Conservation (phyloP, 2,797 vertebrate genomes). For the Pipistrellus pygmaeus region DNA sequence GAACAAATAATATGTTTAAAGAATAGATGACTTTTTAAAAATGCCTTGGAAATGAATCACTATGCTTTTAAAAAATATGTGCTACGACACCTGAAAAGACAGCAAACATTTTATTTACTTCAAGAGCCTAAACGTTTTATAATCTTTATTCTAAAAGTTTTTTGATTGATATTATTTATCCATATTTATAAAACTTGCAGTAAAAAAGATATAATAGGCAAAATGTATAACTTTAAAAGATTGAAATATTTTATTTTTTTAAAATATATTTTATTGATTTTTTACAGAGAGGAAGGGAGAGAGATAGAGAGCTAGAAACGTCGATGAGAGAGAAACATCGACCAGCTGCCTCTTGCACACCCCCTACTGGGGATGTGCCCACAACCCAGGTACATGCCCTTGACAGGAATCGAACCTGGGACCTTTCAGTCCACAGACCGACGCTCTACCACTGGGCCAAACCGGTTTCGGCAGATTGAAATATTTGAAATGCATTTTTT, state of each 20-base stretch:
- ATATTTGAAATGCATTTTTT: constrained; percentile 49
- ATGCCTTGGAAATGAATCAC: not conserved
- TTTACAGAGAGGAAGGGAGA: no score
- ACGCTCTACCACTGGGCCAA: no score
- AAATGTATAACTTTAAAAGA: constrained; percentile 38
- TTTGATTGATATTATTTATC: not conserved
- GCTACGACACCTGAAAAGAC: not conserved
- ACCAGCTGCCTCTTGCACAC: no score
- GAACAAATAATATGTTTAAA: constrained; percentile 23
- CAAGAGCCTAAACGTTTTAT: not conserved
- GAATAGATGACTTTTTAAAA: constrained; percentile 39
- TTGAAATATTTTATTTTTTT: constrained; percentile 24
- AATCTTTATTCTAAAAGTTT: not conserved
- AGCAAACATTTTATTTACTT: not conserved
- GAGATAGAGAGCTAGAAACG: no score
- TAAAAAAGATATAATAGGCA: constrained; percentile 1
- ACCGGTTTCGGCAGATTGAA: not conserved
- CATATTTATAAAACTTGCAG: not conserved
- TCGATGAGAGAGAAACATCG: no score
- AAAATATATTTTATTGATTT: no score
- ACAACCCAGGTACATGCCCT: no score
- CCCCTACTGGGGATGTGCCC: no score
- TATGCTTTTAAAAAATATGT: not conserved
- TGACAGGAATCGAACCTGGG: no score
- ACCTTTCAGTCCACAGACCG: no score